Base-by-base conservation (phyloP, 2,888 invertebrate species). In the Tortricodes alternella region DNA sequence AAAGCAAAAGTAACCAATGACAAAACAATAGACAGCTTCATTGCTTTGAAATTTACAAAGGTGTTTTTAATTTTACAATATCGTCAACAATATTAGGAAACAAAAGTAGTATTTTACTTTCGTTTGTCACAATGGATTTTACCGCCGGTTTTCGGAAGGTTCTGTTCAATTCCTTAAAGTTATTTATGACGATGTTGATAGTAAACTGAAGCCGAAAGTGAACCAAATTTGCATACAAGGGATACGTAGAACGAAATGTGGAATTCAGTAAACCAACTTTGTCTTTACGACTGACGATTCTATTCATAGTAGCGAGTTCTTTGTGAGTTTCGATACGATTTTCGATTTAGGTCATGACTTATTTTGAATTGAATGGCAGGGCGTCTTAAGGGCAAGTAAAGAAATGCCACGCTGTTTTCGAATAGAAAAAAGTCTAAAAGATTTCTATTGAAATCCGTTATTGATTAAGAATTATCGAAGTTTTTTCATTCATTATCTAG, bases 221-320 rank as follows among this genome's bases (percentile, higher is more conserved):
- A 67, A 73, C 70, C 65, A 63, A 72, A 84, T 85, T 83, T 83
- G 78, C 83, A 83, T 83, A 81, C 76, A 82, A 84, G 76, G 74
- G 78, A 74, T 71, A 70, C 70, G 66, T 64, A 68, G 71, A 70
- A 59, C 55, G 59, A 57, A 59, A 51, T 56, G 38, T 37, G 21
- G 43, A 44, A 38, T 49, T 49, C 59, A 46, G 59, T 59, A 38
- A 51, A 56, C 50, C 38, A 50, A 46, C 49, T 66, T 63, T 64
- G 58, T 61, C 62, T 64, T 67, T 68, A 68, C 59, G 65, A 63
- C 58, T 50, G 53, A 51, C 68, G 62, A 71, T 76, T 69, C 65
- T 63, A 71, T 71, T 75, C 67, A 67, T 57, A 58, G 59, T 46
- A 43, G 35, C 49, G 37, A 55, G 49, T 61, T 68, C 62, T 68